Percentiles rank a stretch among this genome's conserved stretches.
These are phyloP conservation scores for Phengaris alcon DNA, from an alignment of 2,888 invertebrate species.

Conservation along the genomic window DNA sequence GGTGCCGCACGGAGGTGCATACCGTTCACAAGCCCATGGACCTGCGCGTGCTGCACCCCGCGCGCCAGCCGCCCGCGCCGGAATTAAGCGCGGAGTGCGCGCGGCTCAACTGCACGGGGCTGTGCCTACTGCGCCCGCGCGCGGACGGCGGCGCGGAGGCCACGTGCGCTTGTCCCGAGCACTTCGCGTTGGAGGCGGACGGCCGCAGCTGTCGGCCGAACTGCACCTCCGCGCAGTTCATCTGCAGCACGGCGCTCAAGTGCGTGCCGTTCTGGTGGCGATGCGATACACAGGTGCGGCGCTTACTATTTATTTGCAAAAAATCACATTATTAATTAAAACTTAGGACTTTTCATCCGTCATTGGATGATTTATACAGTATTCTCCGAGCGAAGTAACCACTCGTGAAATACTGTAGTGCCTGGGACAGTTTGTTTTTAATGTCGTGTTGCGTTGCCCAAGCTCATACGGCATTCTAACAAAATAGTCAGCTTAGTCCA, in stretches of 20 bases:
- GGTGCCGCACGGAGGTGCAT: constrained; percentile 83
- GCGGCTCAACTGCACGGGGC: constrained; percentile 85
- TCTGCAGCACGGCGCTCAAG: constrained; percentile 88
- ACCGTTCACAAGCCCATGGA: constrained; percentile 94
- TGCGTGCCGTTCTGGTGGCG: constrained; percentile 91
- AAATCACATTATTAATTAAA: no score
- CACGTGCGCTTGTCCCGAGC: constrained; percentile 89
- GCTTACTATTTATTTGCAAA: not conserved
- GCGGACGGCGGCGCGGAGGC: constrained; percentile 48
- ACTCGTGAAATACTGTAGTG: no score
- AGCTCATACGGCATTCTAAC: no score
- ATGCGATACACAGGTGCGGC: constrained; percentile 59
- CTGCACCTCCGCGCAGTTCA: constrained; percentile 90
- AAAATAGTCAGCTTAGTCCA: no score
- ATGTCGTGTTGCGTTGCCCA: no score
- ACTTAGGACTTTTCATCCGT: no score
- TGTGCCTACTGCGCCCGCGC: constrained; percentile 85
- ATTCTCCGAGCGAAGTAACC: no score
- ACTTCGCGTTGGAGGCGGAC: constrained; percentile 83
- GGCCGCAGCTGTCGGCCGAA: constrained; percentile 84
- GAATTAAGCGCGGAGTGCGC: constrained; percentile 77
- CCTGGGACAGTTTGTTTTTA: no score
- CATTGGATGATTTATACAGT: no score
- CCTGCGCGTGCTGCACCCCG: constrained; percentile 89
- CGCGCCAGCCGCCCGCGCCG: constrained; percentile 81